Conservation (phyloP, 2,888 invertebrate genomes). For the Caenorhabditis uteleia region DNA sequence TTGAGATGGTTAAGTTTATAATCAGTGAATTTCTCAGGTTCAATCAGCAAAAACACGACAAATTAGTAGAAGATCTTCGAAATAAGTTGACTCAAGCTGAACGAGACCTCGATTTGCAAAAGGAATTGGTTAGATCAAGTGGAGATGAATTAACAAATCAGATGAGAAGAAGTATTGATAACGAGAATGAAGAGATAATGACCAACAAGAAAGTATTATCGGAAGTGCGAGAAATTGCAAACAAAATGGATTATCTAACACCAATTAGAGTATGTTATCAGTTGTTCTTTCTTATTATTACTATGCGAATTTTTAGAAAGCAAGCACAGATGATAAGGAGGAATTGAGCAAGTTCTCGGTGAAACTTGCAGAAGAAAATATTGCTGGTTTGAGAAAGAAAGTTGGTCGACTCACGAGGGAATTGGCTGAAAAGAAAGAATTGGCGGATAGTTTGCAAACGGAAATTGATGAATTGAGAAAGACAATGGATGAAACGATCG, state of each 20-base stretch:
- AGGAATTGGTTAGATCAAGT: too few species aligned
- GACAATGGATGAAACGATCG: conserved; percentile 68
- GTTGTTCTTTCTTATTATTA: background rate
- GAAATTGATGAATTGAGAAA: conserved; percentile 75
- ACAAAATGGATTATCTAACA: conserved; percentile 20
- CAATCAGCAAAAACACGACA: too few species aligned
- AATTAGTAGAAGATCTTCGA: too few species aligned
- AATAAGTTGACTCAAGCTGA: too few species aligned
- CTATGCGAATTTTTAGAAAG: too few species aligned
- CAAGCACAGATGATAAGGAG: too few species aligned
- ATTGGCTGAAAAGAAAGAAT: conserved; percentile 16
- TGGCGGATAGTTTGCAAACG: conserved; percentile 4
- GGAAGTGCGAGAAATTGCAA: conserved; percentile 19
- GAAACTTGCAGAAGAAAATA: conserved; percentile 22
- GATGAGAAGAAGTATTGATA: conserved; percentile 12
- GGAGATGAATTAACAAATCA: too few species aligned
- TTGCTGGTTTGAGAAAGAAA: conserved; percentile 10
- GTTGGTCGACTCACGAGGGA: conserved; percentile 12
- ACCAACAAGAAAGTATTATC: conserved; percentile 13
- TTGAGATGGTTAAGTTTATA: too few species aligned
- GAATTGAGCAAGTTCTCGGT: conserved; percentile 10
- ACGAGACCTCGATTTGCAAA: too few species aligned
- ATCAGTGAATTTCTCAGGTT: too few species aligned
- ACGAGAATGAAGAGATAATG: conserved; percentile 3
- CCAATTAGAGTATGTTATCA: conserved; percentile 10